phyloP scores from a whole-genome alignment of 2,797 vertebrate genomes.

The Melanotaenia pygmaea region DNA sequence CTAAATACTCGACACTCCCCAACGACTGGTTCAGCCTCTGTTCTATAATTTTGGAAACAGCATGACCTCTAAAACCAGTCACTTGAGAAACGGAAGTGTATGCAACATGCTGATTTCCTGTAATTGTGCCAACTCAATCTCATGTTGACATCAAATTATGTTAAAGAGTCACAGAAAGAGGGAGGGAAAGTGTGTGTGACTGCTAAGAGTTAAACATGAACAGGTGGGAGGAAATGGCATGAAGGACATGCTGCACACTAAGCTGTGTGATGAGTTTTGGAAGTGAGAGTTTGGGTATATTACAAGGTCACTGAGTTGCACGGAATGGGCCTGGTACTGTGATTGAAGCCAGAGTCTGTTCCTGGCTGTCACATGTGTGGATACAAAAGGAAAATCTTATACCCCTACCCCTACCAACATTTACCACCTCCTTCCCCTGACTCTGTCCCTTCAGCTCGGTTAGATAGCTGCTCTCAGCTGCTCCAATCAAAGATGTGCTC shows the following conservation, averaged over 20 bases:
- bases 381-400: conserved; percentile 78
- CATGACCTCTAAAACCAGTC: conserved; percentile 41
- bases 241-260: conserved; percentile 34
- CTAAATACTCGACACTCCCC: conserved; percentile 28
- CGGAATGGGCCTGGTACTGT: conserved; percentile 67
- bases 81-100: conserved; percentile 60
- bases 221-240: conserved; percentile 73
- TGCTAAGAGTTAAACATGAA: conserved; percentile 55
- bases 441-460: conserved; percentile 63
- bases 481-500: conserved; percentile 65
- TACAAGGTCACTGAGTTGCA: conserved; percentile 61
- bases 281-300: conserved; percentile 19
- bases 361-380: conserved; percentile 81
- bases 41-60: conserved; percentile 49
- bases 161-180: conserved; percentile 24
- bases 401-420: conserved; percentile 41
- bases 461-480: conserved; percentile 74
- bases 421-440: conserved; percentile 30
- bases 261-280: conserved; percentile 15
- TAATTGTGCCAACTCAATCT: conserved; percentile 64
- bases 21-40: conserved; percentile 42
- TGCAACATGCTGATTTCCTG: conserved; percentile 54
- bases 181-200: conserved; percentile 10
- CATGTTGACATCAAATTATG: conserved; percentile 38
- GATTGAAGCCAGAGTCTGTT: conserved; percentile 87